These are phyloP conservation scores for Meteorus colon DNA, from an alignment of 2,888 invertebrate genomes.

Conservation along the genomic window DNA sequence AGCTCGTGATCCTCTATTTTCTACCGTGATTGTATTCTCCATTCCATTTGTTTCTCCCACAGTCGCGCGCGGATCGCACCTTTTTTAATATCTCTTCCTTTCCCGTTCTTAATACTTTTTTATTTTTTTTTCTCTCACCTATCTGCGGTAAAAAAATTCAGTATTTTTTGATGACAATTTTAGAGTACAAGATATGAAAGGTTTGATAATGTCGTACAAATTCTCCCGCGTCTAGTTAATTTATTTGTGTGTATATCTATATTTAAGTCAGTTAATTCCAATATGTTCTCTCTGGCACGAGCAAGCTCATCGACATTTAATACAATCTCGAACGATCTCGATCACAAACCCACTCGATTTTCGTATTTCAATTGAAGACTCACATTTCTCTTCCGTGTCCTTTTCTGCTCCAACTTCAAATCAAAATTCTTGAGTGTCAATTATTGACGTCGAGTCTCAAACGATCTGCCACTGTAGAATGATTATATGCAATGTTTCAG, in stretches of 20 bases:
- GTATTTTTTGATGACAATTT: neutral
- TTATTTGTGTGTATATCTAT: neutral
- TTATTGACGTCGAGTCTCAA: slow-evolving; percentile 20
- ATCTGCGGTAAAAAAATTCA: neutral
- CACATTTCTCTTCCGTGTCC: neutral
- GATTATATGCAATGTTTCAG: slow-evolving; percentile 16
- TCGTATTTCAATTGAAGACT: neutral
- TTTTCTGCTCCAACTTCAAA: neutral
- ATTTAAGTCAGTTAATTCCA: neutral
- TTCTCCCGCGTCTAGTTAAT: neutral
- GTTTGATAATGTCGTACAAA: no score
- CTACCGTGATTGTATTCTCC: slow-evolving; percentile 47
- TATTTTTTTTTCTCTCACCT: neutral
- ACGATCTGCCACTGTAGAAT: slow-evolving; percentile 9
- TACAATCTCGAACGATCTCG: neutral
- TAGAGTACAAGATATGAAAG: no score
- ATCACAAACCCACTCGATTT: neutral
- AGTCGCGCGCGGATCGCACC: neutral
- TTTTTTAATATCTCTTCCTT: neutral
- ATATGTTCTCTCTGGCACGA: neutral
- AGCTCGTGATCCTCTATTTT: slow-evolving; percentile 49
- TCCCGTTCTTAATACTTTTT: no score
- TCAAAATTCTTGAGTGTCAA: slow-evolving; percentile 18
- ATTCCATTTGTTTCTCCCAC: slow-evolving; percentile 30
- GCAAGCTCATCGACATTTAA: neutral